phyloP scores from a whole-genome alignment of 2,888 invertebrate species.

The Pachydiplax longipennis region DNA sequence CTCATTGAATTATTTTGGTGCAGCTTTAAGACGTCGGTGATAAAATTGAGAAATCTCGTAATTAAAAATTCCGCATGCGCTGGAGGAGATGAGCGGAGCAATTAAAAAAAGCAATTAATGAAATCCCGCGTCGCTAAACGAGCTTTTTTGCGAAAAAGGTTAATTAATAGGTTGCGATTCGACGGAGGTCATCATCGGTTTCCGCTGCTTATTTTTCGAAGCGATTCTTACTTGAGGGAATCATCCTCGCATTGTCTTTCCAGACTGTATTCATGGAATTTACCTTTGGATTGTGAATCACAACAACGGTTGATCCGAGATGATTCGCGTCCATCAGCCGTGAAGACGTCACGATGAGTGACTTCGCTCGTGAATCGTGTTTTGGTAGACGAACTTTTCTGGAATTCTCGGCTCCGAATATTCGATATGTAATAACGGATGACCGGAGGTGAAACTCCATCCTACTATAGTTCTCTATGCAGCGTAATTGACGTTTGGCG shows the following conservation, averaged over 20 bases:
- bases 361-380: too few relatives aligned
- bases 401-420: too few relatives aligned
- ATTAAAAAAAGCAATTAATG: neutral
- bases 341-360: neutral
- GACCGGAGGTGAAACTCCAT: too few relatives aligned
- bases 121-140: neutral
- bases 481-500: too few relatives aligned
- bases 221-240: neutral
- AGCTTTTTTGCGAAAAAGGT: neutral
- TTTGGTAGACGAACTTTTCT: too few relatives aligned
- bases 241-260: neutral
- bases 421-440: too few relatives aligned
- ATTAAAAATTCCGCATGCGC: constrained; percentile 15
- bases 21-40: constrained; percentile 19
- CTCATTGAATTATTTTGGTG: constrained; percentile 31
- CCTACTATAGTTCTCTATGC: too few relatives aligned
- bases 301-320: too few relatives aligned
- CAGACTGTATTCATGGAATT: neutral
- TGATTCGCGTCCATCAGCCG: neutral
- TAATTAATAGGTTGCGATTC: neutral
- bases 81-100: constrained; percentile 13
- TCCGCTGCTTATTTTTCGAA: neutral
- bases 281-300: too few relatives aligned
- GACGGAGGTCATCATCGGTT: neutral
- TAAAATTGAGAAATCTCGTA: constrained; percentile 29